Evolutionary conservation across 2,888 invertebrate species (phyloP).

Genomic region (Prenolepis imparis): DNA sequence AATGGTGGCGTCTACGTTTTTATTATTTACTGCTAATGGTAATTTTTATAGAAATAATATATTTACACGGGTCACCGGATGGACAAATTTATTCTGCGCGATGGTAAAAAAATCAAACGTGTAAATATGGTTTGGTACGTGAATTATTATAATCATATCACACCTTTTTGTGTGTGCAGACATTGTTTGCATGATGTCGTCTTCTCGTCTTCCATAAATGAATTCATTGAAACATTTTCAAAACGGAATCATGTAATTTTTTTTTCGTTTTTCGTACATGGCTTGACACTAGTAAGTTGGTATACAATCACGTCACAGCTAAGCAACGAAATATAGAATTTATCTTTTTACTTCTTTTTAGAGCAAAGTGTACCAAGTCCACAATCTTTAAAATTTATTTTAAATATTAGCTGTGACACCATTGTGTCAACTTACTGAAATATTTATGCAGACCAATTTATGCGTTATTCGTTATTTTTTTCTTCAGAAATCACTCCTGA

Average conservation of each 20-base stretch:
- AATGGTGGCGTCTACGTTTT: not conserved
- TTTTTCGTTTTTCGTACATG: not conserved
- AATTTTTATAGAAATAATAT: not conserved
- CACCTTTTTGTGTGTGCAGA: constrained; percentile 37
- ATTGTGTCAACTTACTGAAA: constrained; percentile 1
- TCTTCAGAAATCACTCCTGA: not conserved
- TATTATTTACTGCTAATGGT: not conserved
- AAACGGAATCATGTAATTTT: constrained; percentile 18
- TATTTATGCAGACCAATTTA: constrained; percentile 17
- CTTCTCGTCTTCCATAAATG: constrained; percentile 21
- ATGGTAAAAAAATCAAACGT: constrained; percentile 4
- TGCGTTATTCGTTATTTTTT: not conserved
- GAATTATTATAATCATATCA: constrained; percentile 12
- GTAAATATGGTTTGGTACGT: not conserved
- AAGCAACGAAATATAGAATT: not conserved
- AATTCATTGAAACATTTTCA: constrained; percentile 14
- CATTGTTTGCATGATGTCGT: constrained; percentile 26
- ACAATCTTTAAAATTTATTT: constrained; percentile 33
- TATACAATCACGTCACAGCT: constrained; percentile 31
- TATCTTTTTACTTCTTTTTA: not conserved
- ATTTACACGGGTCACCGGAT: not conserved
- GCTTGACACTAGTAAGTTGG: not conserved
- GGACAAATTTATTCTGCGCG: not conserved
- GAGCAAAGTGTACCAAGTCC: constrained; percentile 4
- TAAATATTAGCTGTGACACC: constrained; percentile 40